A percentile compares a stretch with the other conserved stretches of the same genome.
Evolutionary conservation across 2,888 invertebrate genomes (phyloP).

Genomic region (Heliconius sara): DNA sequence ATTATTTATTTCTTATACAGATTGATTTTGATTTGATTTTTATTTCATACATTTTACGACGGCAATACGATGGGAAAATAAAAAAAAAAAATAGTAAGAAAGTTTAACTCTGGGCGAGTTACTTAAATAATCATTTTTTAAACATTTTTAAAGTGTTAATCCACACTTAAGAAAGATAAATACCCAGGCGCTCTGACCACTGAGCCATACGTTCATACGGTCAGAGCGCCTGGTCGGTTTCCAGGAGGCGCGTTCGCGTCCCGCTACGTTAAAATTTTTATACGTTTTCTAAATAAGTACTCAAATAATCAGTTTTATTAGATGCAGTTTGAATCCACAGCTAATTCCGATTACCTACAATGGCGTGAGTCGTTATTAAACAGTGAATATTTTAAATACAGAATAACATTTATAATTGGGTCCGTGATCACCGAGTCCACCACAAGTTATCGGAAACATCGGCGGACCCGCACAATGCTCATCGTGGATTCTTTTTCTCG

Average conservation of each 20-base stretch:
- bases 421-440: conserved; percentile 90
- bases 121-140: too few species aligned
- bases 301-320: background rate
- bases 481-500: conserved; percentile 94
- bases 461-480: conserved; percentile 92
- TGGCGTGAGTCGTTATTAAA: background rate
- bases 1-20: background rate
- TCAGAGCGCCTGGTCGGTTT: too few species aligned
- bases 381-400: conserved; percentile 55
- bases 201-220: too few species aligned
- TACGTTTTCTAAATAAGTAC: background rate
- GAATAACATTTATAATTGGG: conserved; percentile 89
- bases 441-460: conserved; percentile 90
- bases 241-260: too few species aligned
- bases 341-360: background rate
- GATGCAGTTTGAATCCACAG: too few species aligned
- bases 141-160: too few species aligned
- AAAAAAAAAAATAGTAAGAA: background rate
- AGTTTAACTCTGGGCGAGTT: too few species aligned
- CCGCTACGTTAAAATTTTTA: too few species aligned
- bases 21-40: too few species aligned
- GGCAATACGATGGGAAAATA: background rate
- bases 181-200: too few species aligned
- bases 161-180: too few species aligned
- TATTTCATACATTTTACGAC: too few species aligned